Evolutionary conservation across 1,140 invertebrate species (phyloP).

Genomic region (Hermetia illucens): DNA sequence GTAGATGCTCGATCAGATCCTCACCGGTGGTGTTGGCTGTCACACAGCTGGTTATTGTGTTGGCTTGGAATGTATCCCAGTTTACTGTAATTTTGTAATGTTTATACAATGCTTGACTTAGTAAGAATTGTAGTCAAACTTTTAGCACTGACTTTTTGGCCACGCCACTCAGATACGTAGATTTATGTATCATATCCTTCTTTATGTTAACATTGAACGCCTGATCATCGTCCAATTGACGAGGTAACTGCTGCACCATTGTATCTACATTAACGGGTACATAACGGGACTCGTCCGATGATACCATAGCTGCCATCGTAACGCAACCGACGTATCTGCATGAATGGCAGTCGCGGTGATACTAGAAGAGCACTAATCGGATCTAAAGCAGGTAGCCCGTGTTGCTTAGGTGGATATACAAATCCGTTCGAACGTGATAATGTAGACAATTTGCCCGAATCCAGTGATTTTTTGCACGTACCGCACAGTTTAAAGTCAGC

Average conservation of each 20-base stretch:
- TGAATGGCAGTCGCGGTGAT: slow-evolving; percentile 24
- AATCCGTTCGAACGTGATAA: slow-evolving; percentile 23
- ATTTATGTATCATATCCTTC: too few species aligned
- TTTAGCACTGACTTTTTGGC: too few species aligned
- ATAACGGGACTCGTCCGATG: slow-evolving; percentile 27
- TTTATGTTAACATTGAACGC: slow-evolving; percentile 14
- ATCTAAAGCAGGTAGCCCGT: slow-evolving; percentile 20
- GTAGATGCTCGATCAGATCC: background rate
- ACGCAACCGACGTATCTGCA: slow-evolving; percentile 26
- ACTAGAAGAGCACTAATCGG: slow-evolving; percentile 25
- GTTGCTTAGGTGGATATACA: slow-evolving; percentile 17
- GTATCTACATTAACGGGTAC: slow-evolving; percentile 23
- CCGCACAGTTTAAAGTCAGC: slow-evolving; percentile 16
- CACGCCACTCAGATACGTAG: too few species aligned
- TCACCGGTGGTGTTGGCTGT: background rate
- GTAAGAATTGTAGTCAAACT: background rate
- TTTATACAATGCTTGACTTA: background rate
- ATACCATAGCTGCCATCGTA: slow-evolving; percentile 25
- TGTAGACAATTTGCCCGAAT: slow-evolving; percentile 14
- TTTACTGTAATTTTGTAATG: background rate
- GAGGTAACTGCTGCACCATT: slow-evolving; percentile 26
- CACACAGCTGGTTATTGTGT: too few species aligned
- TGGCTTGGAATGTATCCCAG: background rate
- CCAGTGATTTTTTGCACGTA: slow-evolving; percentile 16
- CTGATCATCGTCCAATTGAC: slow-evolving; percentile 22